Evolutionary conservation across 2,888 invertebrate species (phyloP).

Genomic region (Proisotoma minuta): DNA sequence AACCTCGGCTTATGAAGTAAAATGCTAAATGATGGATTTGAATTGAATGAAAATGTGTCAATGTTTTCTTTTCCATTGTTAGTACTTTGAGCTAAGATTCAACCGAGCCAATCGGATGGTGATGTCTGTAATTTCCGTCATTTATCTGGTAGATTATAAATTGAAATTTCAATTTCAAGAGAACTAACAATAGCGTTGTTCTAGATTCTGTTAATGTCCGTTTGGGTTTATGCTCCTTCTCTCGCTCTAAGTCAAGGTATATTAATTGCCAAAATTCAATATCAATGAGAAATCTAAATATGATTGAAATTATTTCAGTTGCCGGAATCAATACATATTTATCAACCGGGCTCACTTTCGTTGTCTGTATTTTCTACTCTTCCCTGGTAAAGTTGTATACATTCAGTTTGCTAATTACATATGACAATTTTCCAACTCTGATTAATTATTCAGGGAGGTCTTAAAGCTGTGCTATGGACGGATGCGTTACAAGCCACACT

Average conservation of each 20-base stretch:
- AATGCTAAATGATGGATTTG: not conserved
- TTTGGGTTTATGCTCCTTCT: constrained; percentile 83
- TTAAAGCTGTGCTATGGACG: not conserved
- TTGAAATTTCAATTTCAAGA: not conserved
- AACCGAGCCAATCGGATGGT: not conserved
- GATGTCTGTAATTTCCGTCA: not conserved
- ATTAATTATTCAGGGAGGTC: not conserved
- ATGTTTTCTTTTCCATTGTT: not conserved
- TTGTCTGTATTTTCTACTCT: constrained; percentile 87
- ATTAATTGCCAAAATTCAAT: constrained; percentile 4
- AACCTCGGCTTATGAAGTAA: constrained; percentile 52
- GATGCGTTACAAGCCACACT: not conserved
- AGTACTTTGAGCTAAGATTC: constrained; percentile 4
- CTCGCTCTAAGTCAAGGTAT: constrained; percentile 76
- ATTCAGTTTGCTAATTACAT: not conserved
- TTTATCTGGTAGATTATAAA: not conserved
- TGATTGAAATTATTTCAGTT: constrained; percentile 56
- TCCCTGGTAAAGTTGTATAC: constrained; percentile 61
- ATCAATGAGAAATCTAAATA: no score
- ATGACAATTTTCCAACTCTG: not conserved
- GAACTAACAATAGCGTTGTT: not conserved
- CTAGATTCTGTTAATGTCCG: constrained; percentile 56
- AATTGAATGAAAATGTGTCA: not conserved
- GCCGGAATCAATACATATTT: constrained; percentile 75
- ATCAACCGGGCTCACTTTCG: constrained; percentile 70